Evolutionary conservation across 2,888 invertebrate genomes (phyloP).

Genomic region (Gymnoscelis rufifasciata): DNA sequence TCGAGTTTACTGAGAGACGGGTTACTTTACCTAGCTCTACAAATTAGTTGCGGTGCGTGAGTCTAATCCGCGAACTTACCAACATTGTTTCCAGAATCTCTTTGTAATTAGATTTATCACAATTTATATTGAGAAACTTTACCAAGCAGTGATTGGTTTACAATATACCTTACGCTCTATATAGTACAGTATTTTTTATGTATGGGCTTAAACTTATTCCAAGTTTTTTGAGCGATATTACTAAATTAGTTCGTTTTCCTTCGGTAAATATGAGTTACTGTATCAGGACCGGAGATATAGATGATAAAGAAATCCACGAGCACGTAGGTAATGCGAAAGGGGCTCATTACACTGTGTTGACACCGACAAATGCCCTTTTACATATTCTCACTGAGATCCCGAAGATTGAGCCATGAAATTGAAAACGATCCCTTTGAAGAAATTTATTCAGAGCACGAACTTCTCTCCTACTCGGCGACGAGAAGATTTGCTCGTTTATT

Average conservation of each 20-base stretch:
- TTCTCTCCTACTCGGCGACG: conserved; percentile 67
- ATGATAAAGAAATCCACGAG: conserved; percentile 48
- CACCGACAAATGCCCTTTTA: conserved; percentile 77
- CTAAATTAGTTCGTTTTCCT: too few species aligned
- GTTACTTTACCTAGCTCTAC: conserved; percentile 22
- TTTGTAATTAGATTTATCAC: conserved; percentile 2
- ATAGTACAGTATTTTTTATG: neutral
- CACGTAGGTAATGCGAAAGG: conserved; percentile 65
- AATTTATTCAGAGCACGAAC: conserved; percentile 78
- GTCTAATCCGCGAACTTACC: conserved; percentile 15
- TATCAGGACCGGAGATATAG: conserved; percentile 24
- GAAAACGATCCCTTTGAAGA: conserved; percentile 78
- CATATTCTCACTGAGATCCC: conserved; percentile 75
- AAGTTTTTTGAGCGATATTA: too few species aligned
- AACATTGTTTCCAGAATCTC: conserved; percentile 8
- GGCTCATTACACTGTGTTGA: conserved; percentile 76
- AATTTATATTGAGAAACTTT: conserved; percentile 2
- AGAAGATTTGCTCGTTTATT: conserved; percentile 77
- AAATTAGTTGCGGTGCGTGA: conserved; percentile 21
- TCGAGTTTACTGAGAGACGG: conserved; percentile 37
- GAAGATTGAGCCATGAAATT: conserved; percentile 79
- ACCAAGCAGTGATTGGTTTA: neutral
- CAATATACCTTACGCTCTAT: neutral
- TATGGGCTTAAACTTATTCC: too few species aligned
- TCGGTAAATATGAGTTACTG: conserved; percentile 7